Base-by-base conservation (phyloP, 1,140 invertebrate genomes). In the Zaprionus inermis region DNA sequence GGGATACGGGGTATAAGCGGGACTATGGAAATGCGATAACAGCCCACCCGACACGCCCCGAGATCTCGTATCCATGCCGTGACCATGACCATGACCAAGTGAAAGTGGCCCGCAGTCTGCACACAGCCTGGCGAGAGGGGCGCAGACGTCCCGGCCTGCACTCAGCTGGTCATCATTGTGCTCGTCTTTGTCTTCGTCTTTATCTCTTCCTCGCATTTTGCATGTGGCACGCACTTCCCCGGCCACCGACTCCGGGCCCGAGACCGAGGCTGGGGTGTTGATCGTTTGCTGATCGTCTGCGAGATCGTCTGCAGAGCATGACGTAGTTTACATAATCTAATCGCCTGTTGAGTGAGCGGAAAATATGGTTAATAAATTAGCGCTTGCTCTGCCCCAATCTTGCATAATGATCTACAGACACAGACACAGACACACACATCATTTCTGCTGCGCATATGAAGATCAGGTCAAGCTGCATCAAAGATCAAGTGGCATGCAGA, bases 31-130 rank as follows among this genome's bases (percentile, higher is more conserved):
- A 79, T 81, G 78, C 52, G 79, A 81, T 79, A 85, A 78, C 64
- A 57, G 60, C 22, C 52, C 49, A 16, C 34, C 36, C 32, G 30
- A 52, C 22, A 55, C 36, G 57, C 58, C 66, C 68, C 59, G 44
- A 56, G 46, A 32, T 55, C 36, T 41, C 28, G 44, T 49, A 22
- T 49, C 18, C 44, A 49, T 49, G 44, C 65, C 74, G 24, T 80
- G 81, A 65, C 82, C 82, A 86, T 86, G 82, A 86, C 82, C 82
- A 68, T 86, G 82, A 86, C 82, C 82, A 86, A 71, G 82, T 79
- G 82, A 86, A 86, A 86, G 82, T 82, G 60, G 54, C 64, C 54
- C 56, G 71, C 65, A 75, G 51, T 60, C 49, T 60, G 70, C 32
- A 20, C 60, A 70, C 51, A 41, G 24, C 10, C 58, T 20, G 24